Base-by-base conservation (phyloP, 2,888 invertebrate genomes). In the Orgyia antiqua region DNA sequence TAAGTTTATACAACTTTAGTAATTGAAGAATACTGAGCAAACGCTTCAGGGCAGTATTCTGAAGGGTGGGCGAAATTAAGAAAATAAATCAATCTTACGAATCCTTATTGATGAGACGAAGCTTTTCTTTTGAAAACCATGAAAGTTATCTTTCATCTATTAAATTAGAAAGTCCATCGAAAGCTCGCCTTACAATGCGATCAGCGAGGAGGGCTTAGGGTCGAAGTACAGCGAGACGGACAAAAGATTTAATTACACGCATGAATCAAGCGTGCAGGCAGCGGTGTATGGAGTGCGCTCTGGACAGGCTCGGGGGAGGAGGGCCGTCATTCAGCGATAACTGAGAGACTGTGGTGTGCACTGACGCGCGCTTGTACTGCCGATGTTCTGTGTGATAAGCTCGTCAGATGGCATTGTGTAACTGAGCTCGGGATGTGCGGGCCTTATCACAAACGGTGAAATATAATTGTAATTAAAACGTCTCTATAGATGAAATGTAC, bases 161-260 rank as follows among this genome's bases (percentile, higher is more conserved):
- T 66, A 67, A 73, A 72, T 74, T 63, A 63, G 63, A 70, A 66
- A 68, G 61, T 64, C 63, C 64, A 68, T 71, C 65, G 60, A 60
- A 61, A 59, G 57, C 49, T 57, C 52, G 56, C 58, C 68, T 70
- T 66, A 67, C 71, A 70, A 72, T 66, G 58, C 56, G 65, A 74
- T 70, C 64, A 63, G 62, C 47, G 56, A 52, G 51, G 57, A 49
- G 53, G 51, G 47, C 36, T 52, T 50, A 67, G 72, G 72, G 68
- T 68, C 62, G 66, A 48, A 62, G 52, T 61, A 58, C 54, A 58
- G 56, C 54, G 66, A 62, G 62, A 59, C 69, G 72, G 68, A 83
- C 82, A 82, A 86, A 78, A 83, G 83, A 84, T 80, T 82, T 83
- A 84, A 86, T 86, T 86, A 83, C 75, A 84, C 84, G 83, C 82